Evolutionary conservation across 2,113 vertebrate genomes (phyloP).

Genomic region (Lontra canadensis): DNA sequence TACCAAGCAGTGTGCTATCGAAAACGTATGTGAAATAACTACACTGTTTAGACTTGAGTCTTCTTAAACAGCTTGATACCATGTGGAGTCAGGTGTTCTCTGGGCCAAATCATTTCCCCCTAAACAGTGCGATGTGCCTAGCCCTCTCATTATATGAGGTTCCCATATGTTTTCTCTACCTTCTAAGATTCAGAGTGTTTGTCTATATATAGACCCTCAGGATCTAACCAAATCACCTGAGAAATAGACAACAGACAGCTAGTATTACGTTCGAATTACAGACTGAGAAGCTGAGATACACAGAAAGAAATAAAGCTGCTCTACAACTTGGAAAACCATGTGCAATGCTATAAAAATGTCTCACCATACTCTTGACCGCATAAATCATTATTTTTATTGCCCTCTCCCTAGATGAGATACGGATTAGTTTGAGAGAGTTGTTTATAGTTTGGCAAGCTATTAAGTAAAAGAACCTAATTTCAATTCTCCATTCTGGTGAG

Average conservation of each 20-base stretch:
- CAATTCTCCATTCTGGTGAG: slow-evolving; percentile 68
- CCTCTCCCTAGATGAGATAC: slow-evolving; percentile 64
- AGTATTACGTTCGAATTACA: slow-evolving; percentile 32
- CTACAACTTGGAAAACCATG: slow-evolving; percentile 61
- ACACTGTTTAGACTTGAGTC: not conserved
- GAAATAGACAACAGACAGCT: not conserved
- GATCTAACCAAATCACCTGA: not conserved
- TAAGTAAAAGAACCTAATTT: slow-evolving; percentile 65
- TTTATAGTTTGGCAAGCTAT: slow-evolving; percentile 75
- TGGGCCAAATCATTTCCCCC: not conserved
- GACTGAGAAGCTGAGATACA: slow-evolving; percentile 21
- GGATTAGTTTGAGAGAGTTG: slow-evolving; percentile 74
- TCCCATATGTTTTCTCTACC: not conserved
- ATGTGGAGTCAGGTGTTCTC: not conserved
- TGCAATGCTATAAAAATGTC: slow-evolving; percentile 71
- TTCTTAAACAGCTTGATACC: not conserved
- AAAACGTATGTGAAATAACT: not conserved
- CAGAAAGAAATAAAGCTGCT: slow-evolving; percentile 54
- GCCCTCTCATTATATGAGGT: not conserved
- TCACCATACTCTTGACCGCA: slow-evolving; percentile 54
- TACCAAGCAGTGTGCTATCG: not conserved
- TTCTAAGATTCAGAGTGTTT: not conserved
- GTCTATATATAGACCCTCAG: not conserved
- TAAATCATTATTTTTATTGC: slow-evolving; percentile 76
- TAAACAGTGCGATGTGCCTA: not conserved